phyloP scores from a whole-genome alignment of 2,113 vertebrate species.

The Galeopterus variegatus region DNA sequence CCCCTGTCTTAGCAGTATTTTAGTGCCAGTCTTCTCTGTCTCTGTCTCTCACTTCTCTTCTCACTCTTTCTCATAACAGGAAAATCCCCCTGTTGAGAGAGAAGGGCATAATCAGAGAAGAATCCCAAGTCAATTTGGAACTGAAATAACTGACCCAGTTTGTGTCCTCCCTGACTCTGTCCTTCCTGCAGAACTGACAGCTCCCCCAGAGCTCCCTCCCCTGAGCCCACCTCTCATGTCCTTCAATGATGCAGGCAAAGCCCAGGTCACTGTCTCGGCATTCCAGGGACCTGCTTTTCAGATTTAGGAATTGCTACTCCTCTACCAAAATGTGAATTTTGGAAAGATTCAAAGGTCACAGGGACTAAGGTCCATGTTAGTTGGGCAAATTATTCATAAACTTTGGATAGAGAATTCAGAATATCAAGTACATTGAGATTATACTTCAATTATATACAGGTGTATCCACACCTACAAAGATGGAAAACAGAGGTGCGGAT shows the following conservation, averaged over 20 bases:
- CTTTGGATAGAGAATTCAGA: neutral
- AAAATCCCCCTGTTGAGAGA: neutral
- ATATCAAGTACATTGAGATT: neutral
- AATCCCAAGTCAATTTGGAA: neutral
- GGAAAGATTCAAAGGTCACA: neutral
- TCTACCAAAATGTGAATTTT: neutral
- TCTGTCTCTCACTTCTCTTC: neutral
- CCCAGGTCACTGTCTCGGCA: neutral
- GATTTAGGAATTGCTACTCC: neutral
- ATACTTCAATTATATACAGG: neutral
- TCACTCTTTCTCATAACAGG: neutral
- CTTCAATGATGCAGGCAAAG: neutral
- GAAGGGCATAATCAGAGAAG: neutral
- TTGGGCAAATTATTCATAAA: neutral
- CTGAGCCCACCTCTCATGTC: neutral
- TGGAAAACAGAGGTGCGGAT: neutral
- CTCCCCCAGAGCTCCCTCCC: neutral
- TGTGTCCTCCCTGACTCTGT: too few species aligned
- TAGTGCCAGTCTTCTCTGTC: neutral
- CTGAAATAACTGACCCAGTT: neutral
- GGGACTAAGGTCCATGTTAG: neutral
- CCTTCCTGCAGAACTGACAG: neutral
- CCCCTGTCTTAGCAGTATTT: neutral
- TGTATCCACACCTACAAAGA: neutral
- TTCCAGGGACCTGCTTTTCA: neutral